A percentile compares a stretch with the other conserved stretches of the same genome.
Evolutionary conservation across 2,113 vertebrate genomes (phyloP).

Genomic region (Prochilodus magdalenae): DNA sequence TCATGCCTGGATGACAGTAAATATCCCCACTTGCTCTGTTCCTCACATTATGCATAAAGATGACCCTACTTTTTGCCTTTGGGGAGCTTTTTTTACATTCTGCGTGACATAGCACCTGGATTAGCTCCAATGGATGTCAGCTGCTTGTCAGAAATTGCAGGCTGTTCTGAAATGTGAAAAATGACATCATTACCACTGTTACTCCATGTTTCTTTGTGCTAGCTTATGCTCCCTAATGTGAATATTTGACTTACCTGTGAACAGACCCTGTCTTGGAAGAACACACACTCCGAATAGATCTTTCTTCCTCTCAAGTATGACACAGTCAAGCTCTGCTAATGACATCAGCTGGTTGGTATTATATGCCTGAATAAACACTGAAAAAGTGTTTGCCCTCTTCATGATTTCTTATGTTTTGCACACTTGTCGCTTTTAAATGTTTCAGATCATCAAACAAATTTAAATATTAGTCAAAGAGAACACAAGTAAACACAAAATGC

Average conservation of each 20-base stretch:
- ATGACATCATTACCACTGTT: not conserved
- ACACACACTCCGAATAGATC: not conserved
- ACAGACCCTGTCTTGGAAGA: not conserved
- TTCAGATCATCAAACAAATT: too few species aligned
- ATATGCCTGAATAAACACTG: too few species aligned
- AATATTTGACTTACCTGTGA: not conserved
- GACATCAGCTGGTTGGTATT: not conserved
- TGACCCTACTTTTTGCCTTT: too few species aligned
- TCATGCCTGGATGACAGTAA: too few species aligned
- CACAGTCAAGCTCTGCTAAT: not conserved
- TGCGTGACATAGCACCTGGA: not conserved
- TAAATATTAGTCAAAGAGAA: too few species aligned
- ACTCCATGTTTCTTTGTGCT: not conserved
- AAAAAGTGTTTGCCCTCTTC: too few species aligned
- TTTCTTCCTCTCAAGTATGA: not conserved
- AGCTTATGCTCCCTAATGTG: not conserved
- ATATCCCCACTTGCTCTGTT: too few species aligned
- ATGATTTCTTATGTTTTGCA: too few species aligned
- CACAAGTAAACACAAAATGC: too few species aligned
- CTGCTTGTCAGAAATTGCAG: not conserved
- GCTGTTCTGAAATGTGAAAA: slow-evolving; percentile 20
- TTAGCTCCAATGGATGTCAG: not conserved
- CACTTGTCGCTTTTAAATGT: not conserved
- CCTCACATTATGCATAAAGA: too few species aligned
- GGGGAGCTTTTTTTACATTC: too few species aligned